Base-by-base conservation (phyloP, 1,140 invertebrate genomes). In the Caenorhabditis tropicalis region DNA sequence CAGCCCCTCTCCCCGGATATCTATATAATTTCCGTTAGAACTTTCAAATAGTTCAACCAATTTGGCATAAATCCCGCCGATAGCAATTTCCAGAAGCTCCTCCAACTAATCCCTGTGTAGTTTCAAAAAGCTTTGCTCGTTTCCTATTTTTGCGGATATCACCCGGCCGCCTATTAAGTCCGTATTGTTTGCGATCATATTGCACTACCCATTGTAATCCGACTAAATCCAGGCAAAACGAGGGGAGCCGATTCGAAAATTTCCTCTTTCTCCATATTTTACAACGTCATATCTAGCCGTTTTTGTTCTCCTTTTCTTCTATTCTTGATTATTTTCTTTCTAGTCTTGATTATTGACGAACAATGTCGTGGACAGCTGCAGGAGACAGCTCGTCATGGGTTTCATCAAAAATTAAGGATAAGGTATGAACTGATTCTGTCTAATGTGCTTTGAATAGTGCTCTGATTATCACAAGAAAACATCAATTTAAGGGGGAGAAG, bases 181-280 rank as follows among this genome's bases (percentile, higher is more conserved):
- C 33, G 65, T 74, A 43, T 74, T 74, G 36, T 74, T 74, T 43
- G 65, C 65, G 65, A 74, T 74, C 65, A 43, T 39, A 74, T 74
- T 74, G 65, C 65, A 74, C 65, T 74, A 43, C n/a, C 58, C n/a
- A 7, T 74, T 74, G 65, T 74, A 74, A 74, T 74, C 65, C 65
- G 36, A 74, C 36, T 24, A 74, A 74, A 74, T 74, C 65, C 65
- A 46, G 36, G 4, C 21, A 36, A 74, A n/a, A 43, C 24, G 36
- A 19, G 36, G 36, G 39, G 39, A 74, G 65, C 36, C 65, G 19
- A 74, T 43, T 74, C 29, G 36, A 74, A 46, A 74, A 24, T 36
- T 74, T 74, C 36, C 29, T 46, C 9, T 27, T 74, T 43, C 31
- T 31, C 31, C 65, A 24, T 74, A 74, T 43, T 74, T 46, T 33